Evolutionary conservation across 2,797 vertebrate species (phyloP).

Genomic region (Trachops cirrhosus): DNA sequence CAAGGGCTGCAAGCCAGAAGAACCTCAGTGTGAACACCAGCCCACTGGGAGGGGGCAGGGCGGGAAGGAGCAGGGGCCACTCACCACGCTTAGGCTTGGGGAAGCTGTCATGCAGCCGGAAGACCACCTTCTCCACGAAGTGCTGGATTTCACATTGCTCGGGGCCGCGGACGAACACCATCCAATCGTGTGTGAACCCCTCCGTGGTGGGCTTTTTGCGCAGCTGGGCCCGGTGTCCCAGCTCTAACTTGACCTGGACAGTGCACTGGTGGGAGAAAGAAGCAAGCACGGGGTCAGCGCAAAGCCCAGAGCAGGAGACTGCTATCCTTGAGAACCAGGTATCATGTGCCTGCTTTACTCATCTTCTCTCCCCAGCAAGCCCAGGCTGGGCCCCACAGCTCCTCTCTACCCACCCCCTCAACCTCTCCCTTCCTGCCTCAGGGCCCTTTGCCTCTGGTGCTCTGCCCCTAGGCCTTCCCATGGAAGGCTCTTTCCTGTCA

Average conservation of each 20-base stretch:
- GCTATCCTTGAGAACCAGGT: accelerated
- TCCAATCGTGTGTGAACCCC: slow-evolving; percentile 99
- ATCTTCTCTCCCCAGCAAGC: not conserved
- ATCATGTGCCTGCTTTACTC: accelerated
- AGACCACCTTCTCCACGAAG: slow-evolving; percentile 98
- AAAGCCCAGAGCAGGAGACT: not conserved
- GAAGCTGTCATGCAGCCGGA: slow-evolving; percentile 98
- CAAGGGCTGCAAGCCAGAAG: not conserved
- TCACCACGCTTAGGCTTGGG: slow-evolving; percentile 97
- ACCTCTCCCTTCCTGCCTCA: not conserved
- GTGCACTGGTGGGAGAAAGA: slow-evolving; percentile 89
- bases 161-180: slow-evolving; percentile 98
- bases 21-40: not conserved
- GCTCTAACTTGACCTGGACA: slow-evolving; percentile 98
- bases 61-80: slow-evolving; percentile 47
- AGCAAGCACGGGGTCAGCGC: not conserved
- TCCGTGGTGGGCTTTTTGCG: slow-evolving; percentile 97
- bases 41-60: not conserved
- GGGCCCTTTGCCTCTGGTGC: not conserved
- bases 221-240: slow-evolving; percentile 96
- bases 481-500: not conserved
- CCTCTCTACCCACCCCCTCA: not conserved
- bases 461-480: not conserved
- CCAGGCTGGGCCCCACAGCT: accelerated
- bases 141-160: slow-evolving; percentile 98